Conservation (phyloP, 2,888 invertebrate genomes). For the Caenorhabditis parvicauda region DNA sequence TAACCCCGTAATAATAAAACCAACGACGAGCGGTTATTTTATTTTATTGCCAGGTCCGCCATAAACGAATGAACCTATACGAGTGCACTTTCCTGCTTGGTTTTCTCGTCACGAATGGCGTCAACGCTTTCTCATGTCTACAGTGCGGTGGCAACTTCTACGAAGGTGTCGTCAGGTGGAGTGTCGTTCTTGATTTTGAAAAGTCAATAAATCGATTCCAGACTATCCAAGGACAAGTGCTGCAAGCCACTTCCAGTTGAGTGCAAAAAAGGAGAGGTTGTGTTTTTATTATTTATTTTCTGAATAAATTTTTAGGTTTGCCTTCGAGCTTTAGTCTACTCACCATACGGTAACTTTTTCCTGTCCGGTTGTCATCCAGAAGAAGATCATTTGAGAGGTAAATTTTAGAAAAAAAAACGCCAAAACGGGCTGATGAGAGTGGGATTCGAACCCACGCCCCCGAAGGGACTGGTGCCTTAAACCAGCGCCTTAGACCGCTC, state of each 20-base stretch:
- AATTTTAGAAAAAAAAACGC: no score
- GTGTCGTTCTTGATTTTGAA: neutral
- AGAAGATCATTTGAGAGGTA: slow-evolving; percentile 31
- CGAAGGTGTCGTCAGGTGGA: slow-evolving; percentile 27
- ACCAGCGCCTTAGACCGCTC: slow-evolving; percentile 77
- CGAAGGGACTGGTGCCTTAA: slow-evolving; percentile 82
- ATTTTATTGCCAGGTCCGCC: no score
- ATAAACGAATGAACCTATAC: slow-evolving; percentile 11
- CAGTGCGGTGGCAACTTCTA: slow-evolving; percentile 34
- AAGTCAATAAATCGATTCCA: slow-evolving; percentile 9
- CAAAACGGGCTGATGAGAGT: slow-evolving; percentile 67
- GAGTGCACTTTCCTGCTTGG: no score
- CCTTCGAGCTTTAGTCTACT: slow-evolving; percentile 33
- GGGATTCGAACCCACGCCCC: slow-evolving; percentile 83
- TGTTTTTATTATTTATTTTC: no score
- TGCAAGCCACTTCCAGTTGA: slow-evolving; percentile 25
- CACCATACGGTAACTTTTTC: slow-evolving; percentile 34
- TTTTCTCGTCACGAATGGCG: no score
- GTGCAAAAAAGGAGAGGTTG: slow-evolving; percentile 12
- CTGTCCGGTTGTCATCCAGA: slow-evolving; percentile 36
- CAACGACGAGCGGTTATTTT: no score
- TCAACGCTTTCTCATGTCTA: slow-evolving; percentile 12
- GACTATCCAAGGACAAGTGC: slow-evolving; percentile 28
- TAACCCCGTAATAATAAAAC: no score
- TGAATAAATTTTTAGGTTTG: slow-evolving; percentile 23